Evolutionary conservation across 2,797 vertebrate species (phyloP), one percentile per base, ranked within the genome.

Genomic region (Pogoniulus pusillus): DNA sequence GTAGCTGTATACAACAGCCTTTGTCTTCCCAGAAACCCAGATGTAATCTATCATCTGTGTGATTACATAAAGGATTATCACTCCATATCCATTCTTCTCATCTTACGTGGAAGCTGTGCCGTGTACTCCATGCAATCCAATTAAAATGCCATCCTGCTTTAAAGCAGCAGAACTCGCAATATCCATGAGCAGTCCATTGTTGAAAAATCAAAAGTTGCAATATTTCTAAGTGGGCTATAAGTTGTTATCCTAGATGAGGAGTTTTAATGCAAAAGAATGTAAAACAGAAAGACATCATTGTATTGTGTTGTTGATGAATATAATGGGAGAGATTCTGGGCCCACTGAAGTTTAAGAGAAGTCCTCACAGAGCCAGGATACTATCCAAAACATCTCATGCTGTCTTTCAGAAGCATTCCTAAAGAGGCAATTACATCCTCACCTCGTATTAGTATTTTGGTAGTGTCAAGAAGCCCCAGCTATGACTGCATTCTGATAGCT

Each of bases 11-110:
- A 59, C 1, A 1, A 76, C 29, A 71, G 30, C 15, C 27, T 77
- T 93, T 92, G 64, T 90, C 68, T 92, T 79, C 24, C 29, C 58
- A 94, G 74, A 91, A 92, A 86, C 8, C 45, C 59, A 87, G 79
- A 89, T 81, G 71, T 12, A 87, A 85, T 69, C 41, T 77, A 68
- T 71, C 69, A 51, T 39, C 68, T 45, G 22, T 32, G 32, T 35
- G 54, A 76, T 82, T 92, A 82, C 62, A 82, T 82, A 82, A 90
- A 86, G 43, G 30, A 92, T 83, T 92, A 83, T 8, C 19, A 69
- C 71, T 76, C 55, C 17, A 8, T 57, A 85, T 78, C 89, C 19
- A 62, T 85, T 83, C 45, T 91, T 82, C 76, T 84, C 74, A 41
- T 86, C 35, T 83, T 74, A 39, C 29, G 81, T 82, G 72, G 69